Base-by-base conservation (phyloP, 2,888 invertebrate species). In the Scrobipalpa costella region DNA sequence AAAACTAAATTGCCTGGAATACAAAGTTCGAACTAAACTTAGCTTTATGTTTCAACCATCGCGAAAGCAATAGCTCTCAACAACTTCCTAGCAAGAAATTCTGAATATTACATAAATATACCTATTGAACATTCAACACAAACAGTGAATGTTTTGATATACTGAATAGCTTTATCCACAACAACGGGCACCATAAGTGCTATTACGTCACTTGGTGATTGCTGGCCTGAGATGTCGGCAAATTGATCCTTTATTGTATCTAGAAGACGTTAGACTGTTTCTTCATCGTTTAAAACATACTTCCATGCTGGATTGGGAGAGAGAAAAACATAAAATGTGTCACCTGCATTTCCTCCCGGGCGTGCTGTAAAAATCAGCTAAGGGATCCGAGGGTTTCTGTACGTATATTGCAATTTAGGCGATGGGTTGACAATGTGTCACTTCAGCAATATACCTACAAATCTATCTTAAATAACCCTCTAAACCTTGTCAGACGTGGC, bases 161-260 rank as follows among this genome's bases (percentile, higher is more conserved):
- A 50, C 21, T 21, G 50, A 50, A 50, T 21, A 50, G 50, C 2
- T 44, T 44, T 44, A 44, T 44, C 27, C 27, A 27, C 27, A 27
- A 27, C 27, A 27, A 27, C 27, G 27, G 27, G 27, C 27, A 27
- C 44, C 6, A 15, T 44, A 44, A 15, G 15, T 44, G 44, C 44
- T 15, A n/a, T 44, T 44, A 5, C 44, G 15, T 44, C n/a, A 44
- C n/a, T 15, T 19, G 1, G 15, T 60, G 47, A 60, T 60, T 60
- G 27, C 60, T 9, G 13, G 58, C 17, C 58, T 11, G 34, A 44
- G 60, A 60, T 47, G 60, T 60, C 33, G 47, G 47, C 47, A 60
- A 60, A 60, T 60, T 60, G 60, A 33, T 38, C 60, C 34, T 47
- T 60, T 55, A n/a, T 33, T 49, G 49, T 17, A 19, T 49, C 49